Percentiles rank a stretch among this genome's conserved stretches.
Evolutionary conservation across 2,797 vertebrate species (phyloP).

Genomic region (Coendou prehensilis): DNA sequence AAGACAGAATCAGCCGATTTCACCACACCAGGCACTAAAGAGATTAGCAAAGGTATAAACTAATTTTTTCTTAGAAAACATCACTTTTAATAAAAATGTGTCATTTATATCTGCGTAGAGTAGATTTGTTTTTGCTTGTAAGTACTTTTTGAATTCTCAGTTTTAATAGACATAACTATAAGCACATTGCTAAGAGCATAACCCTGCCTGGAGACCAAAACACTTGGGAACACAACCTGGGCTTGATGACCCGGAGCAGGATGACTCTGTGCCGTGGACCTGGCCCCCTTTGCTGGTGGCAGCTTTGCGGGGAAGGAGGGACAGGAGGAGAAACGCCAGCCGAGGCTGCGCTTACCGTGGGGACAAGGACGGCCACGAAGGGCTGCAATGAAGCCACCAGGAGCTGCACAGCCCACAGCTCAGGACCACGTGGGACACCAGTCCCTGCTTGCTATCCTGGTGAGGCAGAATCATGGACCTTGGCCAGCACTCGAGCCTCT

Average conservation of each 20-base stretch:
- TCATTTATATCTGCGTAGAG: not conserved
- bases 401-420: not conserved
- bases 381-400: not conserved
- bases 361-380: rapidly evolving
- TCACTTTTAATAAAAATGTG: not conserved
- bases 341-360: not conserved
- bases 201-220: not conserved
- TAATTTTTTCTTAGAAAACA: not conserved
- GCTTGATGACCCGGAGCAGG: not conserved
- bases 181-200: too few species aligned
- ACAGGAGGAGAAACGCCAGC: not conserved
- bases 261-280: too few species aligned
- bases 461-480: too few species aligned
- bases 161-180: not conserved
- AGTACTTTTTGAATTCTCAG: not conserved
- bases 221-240: not conserved
- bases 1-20: not conserved
- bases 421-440: too few species aligned
- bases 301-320: too few species aligned
- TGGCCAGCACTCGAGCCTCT: not conserved
- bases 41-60: not conserved
- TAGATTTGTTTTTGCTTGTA: not conserved
- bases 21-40: too few species aligned
- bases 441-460: not conserved
- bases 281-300: not conserved